These are phyloP conservation scores for Parasteatoda tepidariorum DNA, from an alignment of 1,140 invertebrate genomes.

Conservation along the genomic window DNA sequence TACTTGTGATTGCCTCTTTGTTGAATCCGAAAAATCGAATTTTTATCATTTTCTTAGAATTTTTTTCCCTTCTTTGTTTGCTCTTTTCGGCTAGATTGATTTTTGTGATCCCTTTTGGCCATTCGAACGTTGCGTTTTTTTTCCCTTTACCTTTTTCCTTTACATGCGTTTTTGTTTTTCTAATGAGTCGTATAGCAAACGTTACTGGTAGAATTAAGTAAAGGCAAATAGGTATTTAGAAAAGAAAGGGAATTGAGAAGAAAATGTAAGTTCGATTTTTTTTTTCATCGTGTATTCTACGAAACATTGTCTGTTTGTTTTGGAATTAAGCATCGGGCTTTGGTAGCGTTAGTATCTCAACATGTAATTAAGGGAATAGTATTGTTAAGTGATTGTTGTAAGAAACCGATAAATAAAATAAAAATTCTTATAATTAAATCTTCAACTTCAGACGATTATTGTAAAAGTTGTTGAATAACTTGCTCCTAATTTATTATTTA, in stretches of 20 bases:
- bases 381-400: slow-evolving; percentile 7
- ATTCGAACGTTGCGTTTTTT: slow-evolving; percentile 30
- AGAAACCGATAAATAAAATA: no score
- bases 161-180: slow-evolving; percentile 5
- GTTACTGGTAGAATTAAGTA: slow-evolving; percentile 43
- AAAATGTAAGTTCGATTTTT: neutral
- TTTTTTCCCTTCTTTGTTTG: slow-evolving; percentile 43
- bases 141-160: slow-evolving; percentile 9
- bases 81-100: slow-evolving; percentile 56
- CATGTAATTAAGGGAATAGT: slow-evolving; percentile 10
- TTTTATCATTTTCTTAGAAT: slow-evolving; percentile 36
- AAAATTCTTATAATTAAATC: no score
- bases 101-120: slow-evolving; percentile 50
- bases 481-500: no score
- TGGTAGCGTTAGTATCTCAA: neutral
- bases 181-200: slow-evolving; percentile 32
- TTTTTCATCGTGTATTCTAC: neutral
- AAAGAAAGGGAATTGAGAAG: neutral
- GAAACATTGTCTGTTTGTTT: slow-evolving; percentile 16
- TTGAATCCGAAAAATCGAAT: slow-evolving; percentile 58
- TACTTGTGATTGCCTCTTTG: slow-evolving; percentile 59
- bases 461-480: no score
- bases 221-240: slow-evolving; percentile 52
- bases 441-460: no score
- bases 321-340: neutral